Evolutionary conservation across 2,113 vertebrate genomes (phyloP), one percentile per base, ranked within the genome.

Genomic region (Labrus mixtus): DNA sequence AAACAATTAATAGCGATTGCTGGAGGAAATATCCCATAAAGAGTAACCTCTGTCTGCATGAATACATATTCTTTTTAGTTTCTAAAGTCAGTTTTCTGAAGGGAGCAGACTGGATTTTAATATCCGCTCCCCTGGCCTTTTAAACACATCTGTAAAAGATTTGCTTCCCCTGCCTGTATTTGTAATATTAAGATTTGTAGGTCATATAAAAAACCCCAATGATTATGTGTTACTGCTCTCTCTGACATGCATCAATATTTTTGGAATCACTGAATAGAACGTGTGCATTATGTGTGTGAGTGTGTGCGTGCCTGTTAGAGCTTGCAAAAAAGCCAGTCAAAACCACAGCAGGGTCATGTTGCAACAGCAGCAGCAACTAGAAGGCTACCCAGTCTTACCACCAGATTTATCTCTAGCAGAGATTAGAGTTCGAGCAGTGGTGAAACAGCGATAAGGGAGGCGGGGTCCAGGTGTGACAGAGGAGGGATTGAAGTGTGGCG

Each of bases 391-490:
- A 8, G 7, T 53, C 68, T 20, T 54, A 41, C 41, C 48, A 41
- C 69, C 11, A 12, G 53, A 9, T 37, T 83, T 77, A 11, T 67
- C 73, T 65, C 73, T 82, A 73, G 86, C 81, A 51, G 74, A 62
- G 29, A 69, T 67, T 67, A 58, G 10, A 50, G 48, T 76, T 82
- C 73, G 68, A 84, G 60, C 59, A 8, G 81, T 11, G 75, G 59
- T 78, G 64, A 45, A 74, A 36, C 33, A 7, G 3, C 0, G 75
- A 88, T 91, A 80, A 86, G 69, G 50, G 2, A 53, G 81, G 66
- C 4, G 43, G 36, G 43, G 60, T 64, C 23, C 37, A 45, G 23
- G 76, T 37, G 43, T 81, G 82, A 65, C n/a, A 3, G 16, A 1
- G 17, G 46, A 61, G 29, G 69, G 73, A 65, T 60, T 48, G 16